Percentiles rank a stretch among this genome's conserved stretches.
Conservation (phyloP, 2,113 vertebrate genomes). For the Amazona vittata region DNA sequence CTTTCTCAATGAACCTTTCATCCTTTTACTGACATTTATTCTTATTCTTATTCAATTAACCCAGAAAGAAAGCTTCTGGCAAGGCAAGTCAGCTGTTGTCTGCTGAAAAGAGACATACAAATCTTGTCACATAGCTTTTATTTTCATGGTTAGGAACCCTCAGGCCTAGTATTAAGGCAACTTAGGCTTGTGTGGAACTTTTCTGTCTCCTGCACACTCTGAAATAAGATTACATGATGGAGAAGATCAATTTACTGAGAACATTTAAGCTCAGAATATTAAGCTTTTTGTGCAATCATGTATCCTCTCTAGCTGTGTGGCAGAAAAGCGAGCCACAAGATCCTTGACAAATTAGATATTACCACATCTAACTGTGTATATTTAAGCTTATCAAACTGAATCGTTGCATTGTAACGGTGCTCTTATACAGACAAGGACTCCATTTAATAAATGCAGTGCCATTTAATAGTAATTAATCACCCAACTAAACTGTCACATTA, state of each 20-base stretch:
- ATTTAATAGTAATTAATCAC: slow-evolving; percentile 81
- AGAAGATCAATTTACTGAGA: slow-evolving; percentile 74
- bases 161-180: slow-evolving; percentile 70
- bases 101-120: slow-evolving; percentile 71
- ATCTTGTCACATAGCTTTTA: slow-evolving; percentile 73
- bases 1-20: slow-evolving; percentile 70
- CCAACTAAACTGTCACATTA: slow-evolving; percentile 79
- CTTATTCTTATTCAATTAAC: slow-evolving; percentile 76
- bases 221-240: slow-evolving; percentile 80
- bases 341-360: slow-evolving; percentile 83
- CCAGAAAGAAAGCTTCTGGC: slow-evolving; percentile 70
- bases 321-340: slow-evolving; percentile 72
- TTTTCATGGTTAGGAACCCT: slow-evolving; percentile 74
- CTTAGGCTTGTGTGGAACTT: slow-evolving; percentile 69
- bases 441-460: slow-evolving; percentile 76
- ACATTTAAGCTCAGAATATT: slow-evolving; percentile 71
- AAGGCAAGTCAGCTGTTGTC: slow-evolving; percentile 69
- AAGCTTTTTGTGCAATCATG: slow-evolving; percentile 69
- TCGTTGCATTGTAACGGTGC: slow-evolving; percentile 75
- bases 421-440: slow-evolving; percentile 73
- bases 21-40: slow-evolving; percentile 69
- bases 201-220: slow-evolving; percentile 75
- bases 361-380: slow-evolving; percentile 81
- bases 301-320: slow-evolving; percentile 68
- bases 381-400: slow-evolving; percentile 84